Percentiles rank a stretch among this genome's conserved stretches.
phyloP scores from a whole-genome alignment of 2,888 invertebrate genomes.

The Tachina lurida region DNA sequence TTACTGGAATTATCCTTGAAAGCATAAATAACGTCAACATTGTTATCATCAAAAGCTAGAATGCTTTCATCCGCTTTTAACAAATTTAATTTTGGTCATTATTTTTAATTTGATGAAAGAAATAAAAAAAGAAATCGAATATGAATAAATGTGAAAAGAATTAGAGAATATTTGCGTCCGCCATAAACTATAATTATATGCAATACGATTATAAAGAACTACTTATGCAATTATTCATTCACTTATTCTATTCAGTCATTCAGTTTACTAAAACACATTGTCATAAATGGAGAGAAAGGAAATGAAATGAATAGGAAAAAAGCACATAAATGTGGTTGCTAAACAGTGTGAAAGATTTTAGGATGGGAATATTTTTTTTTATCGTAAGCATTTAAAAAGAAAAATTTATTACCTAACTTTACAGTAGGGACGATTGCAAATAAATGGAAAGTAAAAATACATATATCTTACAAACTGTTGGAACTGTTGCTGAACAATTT shows the following conservation, averaged over 20 bases:
- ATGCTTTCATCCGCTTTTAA: conserved; percentile 3
- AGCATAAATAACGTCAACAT: background rate
- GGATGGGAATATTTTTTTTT: background rate
- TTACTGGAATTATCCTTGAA: conserved; percentile 48
- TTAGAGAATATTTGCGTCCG: conserved; percentile 1
- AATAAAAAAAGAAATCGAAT: background rate
- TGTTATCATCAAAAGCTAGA: conserved; percentile 27
- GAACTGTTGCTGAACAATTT: too few relatives aligned
- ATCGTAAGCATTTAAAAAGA: too few relatives aligned
- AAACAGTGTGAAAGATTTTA: background rate
- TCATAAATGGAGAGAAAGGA: background rate
- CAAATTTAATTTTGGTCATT: conserved; percentile 46
- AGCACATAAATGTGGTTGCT: background rate
- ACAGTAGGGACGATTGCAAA: too few relatives aligned
- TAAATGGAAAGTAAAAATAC: too few relatives aligned
- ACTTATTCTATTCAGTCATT: conserved; percentile 20
- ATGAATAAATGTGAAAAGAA: background rate
- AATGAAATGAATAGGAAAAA: too few relatives aligned
- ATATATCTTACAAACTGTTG: too few relatives aligned
- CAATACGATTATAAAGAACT: background rate
- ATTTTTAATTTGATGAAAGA: conserved; percentile 30
- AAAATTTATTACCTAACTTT: too few relatives aligned
- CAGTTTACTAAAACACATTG: conserved; percentile 14
- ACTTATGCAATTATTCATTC: conserved; percentile 7
- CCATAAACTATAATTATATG: conserved; percentile 19